Percentiles rank a stretch among this genome's conserved stretches.
These are phyloP conservation scores for Agrilus mali DNA, from an alignment of 2,888 invertebrate species.

Conservation along the genomic window DNA sequence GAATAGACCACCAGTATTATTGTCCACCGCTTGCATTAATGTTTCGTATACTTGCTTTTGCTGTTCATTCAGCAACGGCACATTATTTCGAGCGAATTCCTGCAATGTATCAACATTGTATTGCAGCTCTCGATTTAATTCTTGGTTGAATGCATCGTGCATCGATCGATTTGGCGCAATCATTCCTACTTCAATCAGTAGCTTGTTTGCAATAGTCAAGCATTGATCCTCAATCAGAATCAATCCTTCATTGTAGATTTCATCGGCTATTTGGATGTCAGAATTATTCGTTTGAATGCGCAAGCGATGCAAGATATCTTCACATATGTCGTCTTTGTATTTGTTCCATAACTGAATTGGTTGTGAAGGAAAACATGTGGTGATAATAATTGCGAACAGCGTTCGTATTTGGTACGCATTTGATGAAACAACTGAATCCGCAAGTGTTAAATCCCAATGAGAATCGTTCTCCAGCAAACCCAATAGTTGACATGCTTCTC, in stretches of 20 bases:
- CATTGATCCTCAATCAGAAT: conserved; percentile 19
- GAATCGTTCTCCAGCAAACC: conserved; percentile 15
- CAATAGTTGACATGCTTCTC: conserved; percentile 9
- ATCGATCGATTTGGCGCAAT: conserved; percentile 4
- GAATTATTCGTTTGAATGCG: too few species aligned
- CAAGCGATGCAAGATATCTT: conserved; percentile 7
- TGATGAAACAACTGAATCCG: conserved; percentile 5
- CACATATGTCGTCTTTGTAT: conserved; percentile 14
- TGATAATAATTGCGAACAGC: conserved; percentile 8
- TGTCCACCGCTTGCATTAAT: conserved; percentile 16
- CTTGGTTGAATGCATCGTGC: conserved; percentile 13
- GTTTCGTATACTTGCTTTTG: conserved; percentile 17
- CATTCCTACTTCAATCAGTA: conserved; percentile 2
- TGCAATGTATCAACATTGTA: conserved; percentile 13
- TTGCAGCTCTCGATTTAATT: conserved; percentile 12
- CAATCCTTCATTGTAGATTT: conserved; percentile 19
- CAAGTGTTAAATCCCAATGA: conserved; percentile 4
- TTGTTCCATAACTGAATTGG: conserved; percentile 12
- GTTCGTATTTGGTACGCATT: conserved; percentile 8
- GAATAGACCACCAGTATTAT: conserved; percentile 11
- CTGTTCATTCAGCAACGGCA: conserved; percentile 13
- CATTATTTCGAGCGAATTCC: conserved; percentile 7
- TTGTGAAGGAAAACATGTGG: conserved; percentile 15
- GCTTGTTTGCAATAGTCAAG: conserved; percentile 1
- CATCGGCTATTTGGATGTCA: not conserved